These are phyloP conservation scores for Sympetrum striolatum DNA, from an alignment of 2,888 invertebrate species.

Conservation along the genomic window DNA sequence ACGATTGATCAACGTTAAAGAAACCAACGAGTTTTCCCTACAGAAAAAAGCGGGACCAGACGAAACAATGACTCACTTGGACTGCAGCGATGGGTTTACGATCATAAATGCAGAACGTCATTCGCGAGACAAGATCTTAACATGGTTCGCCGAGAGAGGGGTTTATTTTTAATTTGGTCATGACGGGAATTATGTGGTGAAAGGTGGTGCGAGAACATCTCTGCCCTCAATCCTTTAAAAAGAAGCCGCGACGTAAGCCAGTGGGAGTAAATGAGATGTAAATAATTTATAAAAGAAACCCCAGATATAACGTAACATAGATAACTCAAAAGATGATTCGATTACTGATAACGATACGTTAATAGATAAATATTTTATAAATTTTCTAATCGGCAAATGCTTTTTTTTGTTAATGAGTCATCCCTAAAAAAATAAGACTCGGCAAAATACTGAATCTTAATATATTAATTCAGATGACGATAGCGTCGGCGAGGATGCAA, in stretches of 20 bases:
- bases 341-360: too few relatives aligned
- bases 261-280: background rate
- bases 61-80: background rate
- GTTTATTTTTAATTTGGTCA: background rate
- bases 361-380: too few relatives aligned
- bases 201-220: background rate
- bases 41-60: background rate
- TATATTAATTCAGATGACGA: too few relatives aligned
- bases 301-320: too few relatives aligned
- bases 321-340: too few relatives aligned
- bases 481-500: too few relatives aligned
- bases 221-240: background rate
- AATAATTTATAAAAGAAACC: background rate
- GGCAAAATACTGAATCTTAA: too few relatives aligned
- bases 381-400: too few relatives aligned
- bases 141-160: background rate
- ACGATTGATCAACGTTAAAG: too few relatives aligned
- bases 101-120: background rate
- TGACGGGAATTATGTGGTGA: background rate
- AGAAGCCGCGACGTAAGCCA: background rate
- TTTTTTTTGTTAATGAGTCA: too few relatives aligned
- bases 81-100: background rate
- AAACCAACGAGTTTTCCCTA: too few relatives aligned
- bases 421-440: too few relatives aligned
- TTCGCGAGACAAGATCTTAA: background rate